Percentiles rank a stretch among this genome's conserved stretches.
These are phyloP conservation scores for Lymantria monacha DNA, from an alignment of 2,888 invertebrate species.

Conservation along the genomic window DNA sequence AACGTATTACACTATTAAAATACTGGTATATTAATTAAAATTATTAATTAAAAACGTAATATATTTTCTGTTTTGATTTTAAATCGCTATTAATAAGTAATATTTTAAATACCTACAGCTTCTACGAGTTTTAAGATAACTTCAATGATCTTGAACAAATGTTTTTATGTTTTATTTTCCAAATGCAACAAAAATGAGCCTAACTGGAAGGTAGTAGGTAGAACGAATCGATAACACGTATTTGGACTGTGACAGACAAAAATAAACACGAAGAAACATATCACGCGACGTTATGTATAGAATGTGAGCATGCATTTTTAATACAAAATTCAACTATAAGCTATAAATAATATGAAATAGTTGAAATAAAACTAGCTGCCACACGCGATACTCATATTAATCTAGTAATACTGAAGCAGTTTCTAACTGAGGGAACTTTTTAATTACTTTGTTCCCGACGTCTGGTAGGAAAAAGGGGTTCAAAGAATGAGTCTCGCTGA, in stretches of 20 bases:
- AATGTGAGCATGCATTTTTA: constrained; percentile 47
- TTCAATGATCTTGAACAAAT: no score
- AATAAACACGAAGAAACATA: constrained; percentile 29
- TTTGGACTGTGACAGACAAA: constrained; percentile 28
- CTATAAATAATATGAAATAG: constrained; percentile 45
- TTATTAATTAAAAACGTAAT: no score
- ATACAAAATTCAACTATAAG: constrained; percentile 39
- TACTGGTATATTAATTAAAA: no score
- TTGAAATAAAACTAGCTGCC: constrained; percentile 41
- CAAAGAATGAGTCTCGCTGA: constrained; percentile 25
- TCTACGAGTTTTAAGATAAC: no score
- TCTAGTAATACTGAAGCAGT: constrained; percentile 44
- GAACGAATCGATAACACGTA: constrained; percentile 21
- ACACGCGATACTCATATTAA: constrained; percentile 54
- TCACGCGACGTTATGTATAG: constrained; percentile 41
- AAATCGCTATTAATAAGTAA: no score
- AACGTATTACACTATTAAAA: no score
- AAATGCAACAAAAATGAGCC: not conserved
- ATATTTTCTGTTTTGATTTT: no score
- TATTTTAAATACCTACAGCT: no score
- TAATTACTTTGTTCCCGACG: constrained; percentile 59
- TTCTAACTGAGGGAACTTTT: constrained; percentile 51
- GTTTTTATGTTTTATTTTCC: no score
- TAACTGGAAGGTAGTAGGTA: constrained; percentile 5
- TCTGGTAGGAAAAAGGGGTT: constrained; percentile 42